Percentiles rank a stretch among this genome's conserved stretches.
Evolutionary conservation across 1,140 invertebrate genomes (phyloP).

Genomic region (Hyles vespertilio): DNA sequence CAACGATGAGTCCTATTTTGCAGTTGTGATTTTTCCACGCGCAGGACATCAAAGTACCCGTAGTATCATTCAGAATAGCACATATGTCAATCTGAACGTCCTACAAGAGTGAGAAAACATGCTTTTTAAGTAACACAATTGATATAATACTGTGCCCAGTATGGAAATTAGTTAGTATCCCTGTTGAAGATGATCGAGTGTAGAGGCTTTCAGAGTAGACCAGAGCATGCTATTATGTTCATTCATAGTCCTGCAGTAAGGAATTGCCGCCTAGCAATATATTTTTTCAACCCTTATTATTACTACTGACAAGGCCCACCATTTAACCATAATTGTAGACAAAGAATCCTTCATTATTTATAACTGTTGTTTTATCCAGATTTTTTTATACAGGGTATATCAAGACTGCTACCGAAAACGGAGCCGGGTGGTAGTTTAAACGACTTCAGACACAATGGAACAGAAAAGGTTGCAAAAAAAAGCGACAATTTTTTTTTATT

Average conservation of each 20-base stretch:
- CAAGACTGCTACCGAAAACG: too few relatives aligned
- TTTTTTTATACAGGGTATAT: too few relatives aligned
- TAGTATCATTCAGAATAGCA: conserved; percentile 99
- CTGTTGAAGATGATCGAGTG: conserved; percentile 63
- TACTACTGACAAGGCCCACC: too few relatives aligned
- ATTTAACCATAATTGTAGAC: too few relatives aligned
- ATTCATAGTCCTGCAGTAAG: neutral
- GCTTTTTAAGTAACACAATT: conserved; percentile 35
- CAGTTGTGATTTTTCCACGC: conserved; percentile 97
- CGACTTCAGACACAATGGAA: too few relatives aligned
- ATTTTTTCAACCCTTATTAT: too few relatives aligned
- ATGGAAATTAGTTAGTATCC: conserved; percentile 7
- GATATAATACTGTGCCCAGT: conserved; percentile 11
- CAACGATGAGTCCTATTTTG: conserved; percentile 94
- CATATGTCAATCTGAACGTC: conserved; percentile 96
- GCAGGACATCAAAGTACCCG: conserved; percentile 99
- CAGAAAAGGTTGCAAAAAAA: too few relatives aligned
- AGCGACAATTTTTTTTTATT: too few relatives aligned
- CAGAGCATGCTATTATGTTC: conserved; percentile 1
- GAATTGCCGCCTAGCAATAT: too few relatives aligned
- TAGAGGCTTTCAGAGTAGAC: conserved; percentile 46
- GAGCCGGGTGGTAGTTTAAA: too few relatives aligned
- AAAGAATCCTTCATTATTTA: too few relatives aligned
- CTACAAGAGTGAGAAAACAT: conserved; percentile 76
- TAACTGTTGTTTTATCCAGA: too few relatives aligned